Base-by-base conservation (phyloP, 2,888 invertebrate species). In the Sesia apiformis region DNA sequence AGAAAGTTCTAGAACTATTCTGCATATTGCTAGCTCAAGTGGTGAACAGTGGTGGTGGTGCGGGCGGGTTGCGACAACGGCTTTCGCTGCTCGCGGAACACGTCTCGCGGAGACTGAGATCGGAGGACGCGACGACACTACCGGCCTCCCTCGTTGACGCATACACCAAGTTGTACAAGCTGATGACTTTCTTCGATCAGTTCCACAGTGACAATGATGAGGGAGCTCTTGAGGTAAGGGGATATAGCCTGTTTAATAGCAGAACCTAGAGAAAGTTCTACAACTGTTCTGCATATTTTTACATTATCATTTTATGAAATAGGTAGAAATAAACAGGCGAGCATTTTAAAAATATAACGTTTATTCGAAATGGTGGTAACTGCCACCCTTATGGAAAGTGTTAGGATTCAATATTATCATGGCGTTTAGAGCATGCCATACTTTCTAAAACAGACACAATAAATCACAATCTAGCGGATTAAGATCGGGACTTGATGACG, bases 161-260 rank as follows among this genome's bases (percentile, higher is more conserved):
- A 0, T 98, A 98, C 78, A 93, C 92, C 62, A 92, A 96, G 55
- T 91, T 98, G 5, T 93, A 94, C 63, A 95, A 97, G 76, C 90
- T 98, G 23, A 91, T 96, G 77, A 91, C 92, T 0, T 98, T 98
- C 90, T 98, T 98, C 74, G 96, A 98, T 82, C 93, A 94, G 68
- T 97, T 95, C 78, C 96, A 98, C 67, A 90, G 91, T 23, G 94
- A 94, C 57, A 94, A 96, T 65, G 93, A 93, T 71, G 93, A 94
- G 54, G 93, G 93, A 60, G 98, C 98, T 3, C 78, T 96, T 3
- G 94, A 95, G 84, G 95, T 96, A 39, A 58, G 59, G 8, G 23
- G 23, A 23, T 23, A 23, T 23, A 23, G 23, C 23, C 23, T 23
- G 23, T 23, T 23, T 23, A 23, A 23, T 23, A 23, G 23, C 23